These are phyloP conservation scores for Clanis bilineata DNA, from an alignment of 2,888 invertebrate species.

Conservation along the genomic window DNA sequence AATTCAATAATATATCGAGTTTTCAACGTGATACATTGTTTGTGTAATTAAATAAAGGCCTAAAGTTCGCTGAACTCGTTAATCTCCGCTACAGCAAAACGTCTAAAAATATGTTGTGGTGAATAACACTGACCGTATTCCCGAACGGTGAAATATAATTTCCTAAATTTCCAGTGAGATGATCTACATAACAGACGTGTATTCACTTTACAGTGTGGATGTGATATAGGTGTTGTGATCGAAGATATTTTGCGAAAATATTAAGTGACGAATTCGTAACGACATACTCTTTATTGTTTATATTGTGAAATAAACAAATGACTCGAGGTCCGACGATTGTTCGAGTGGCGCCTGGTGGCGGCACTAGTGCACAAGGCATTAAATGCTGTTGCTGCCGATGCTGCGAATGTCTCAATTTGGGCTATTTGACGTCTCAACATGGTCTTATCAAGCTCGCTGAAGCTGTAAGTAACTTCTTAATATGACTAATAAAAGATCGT, in stretches of 20 bases:
- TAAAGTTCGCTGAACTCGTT: constrained; percentile 56
- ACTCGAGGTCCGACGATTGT: constrained; percentile 77
- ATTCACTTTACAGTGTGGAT: neutral
- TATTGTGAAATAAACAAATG: constrained; percentile 40
- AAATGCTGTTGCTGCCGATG: constrained; percentile 89
- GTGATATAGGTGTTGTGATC: neutral
- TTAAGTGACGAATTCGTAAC: too few relatives aligned
- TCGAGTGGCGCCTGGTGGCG: constrained; percentile 61
- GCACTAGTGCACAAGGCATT: constrained; percentile 75
- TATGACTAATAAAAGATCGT: neutral
- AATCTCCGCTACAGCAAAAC: constrained; percentile 37
- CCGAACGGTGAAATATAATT: constrained; percentile 57
- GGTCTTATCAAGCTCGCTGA: constrained; percentile 89
- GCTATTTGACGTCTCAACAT: constrained; percentile 87
- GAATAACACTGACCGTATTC: constrained; percentile 66
- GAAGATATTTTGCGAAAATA: neutral
- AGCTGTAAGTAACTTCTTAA: constrained; percentile 82
- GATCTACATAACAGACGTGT: constrained; percentile 16
- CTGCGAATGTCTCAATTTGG: constrained; percentile 90
- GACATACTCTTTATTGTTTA: neutral
- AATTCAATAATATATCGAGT: neutral
- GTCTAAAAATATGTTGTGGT: constrained; percentile 74
- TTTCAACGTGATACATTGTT: neutral
- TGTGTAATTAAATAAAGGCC: constrained; percentile 20
- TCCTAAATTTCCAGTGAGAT: constrained; percentile 61